Base-by-base conservation (phyloP, 2,888 invertebrate species). In the Drosophila maculinotata region DNA sequence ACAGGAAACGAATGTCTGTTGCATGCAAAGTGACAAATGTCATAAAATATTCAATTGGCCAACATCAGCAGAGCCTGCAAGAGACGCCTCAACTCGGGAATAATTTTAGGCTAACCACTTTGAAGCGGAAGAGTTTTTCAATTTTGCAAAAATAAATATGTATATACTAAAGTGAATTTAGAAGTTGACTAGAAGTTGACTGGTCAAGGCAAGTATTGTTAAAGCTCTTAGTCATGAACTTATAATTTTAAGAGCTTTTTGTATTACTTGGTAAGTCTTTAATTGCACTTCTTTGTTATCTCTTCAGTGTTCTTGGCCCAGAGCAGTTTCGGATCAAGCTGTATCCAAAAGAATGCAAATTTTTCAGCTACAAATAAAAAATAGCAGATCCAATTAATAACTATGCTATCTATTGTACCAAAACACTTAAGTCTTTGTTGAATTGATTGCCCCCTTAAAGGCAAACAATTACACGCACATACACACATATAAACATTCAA, bases 1-100 rank as follows among this genome's bases (percentile, higher is more conserved):
- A 78, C 78, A 80, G 80, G 83, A 81, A 81, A 81, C 83, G 83
- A 82, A 67, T 81, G 83, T 80, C 76, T 82, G 83, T 67, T 75
- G 83, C 83, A 81, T 73, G 77, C 70, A 69, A 70, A 81, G 81
- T 76, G 84, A 77, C 73, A 79, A 82, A 76, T 74, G 73, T 71
- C 69, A 81, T 84, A 71, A 83, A 79, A 84, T 83, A 83, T 84
- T 81, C 82, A 83, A 81, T 81, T 80, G 76, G 69, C 76, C 66
- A 45, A 64, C 72, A 73, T 39, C 30, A 39, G 23, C 23, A 45
- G 20, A 35, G 44, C 17, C 53, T 10, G 30, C 33, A 47, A 31
- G 6, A 12, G 52, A 48, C 31, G 36, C 17, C 15, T 17, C 38
- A 30, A 12, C 52, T n/a, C 48, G n/a, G 20, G n/a, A 28, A 49